phyloP scores from a whole-genome alignment of 2,888 invertebrate genomes.

The Encarsia formosa region DNA sequence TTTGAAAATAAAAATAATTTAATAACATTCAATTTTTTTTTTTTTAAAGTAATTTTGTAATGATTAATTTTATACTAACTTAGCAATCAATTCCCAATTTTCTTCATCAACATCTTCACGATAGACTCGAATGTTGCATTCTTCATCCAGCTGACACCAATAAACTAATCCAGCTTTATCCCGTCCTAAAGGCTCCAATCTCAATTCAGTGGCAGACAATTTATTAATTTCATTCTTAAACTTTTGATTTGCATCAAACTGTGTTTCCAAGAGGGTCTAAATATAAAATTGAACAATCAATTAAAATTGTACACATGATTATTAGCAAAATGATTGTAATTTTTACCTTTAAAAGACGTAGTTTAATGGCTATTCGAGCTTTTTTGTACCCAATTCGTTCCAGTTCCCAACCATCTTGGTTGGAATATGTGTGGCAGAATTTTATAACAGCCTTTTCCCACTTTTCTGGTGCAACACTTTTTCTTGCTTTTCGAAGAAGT shows the following conservation, averaged over 20 bases:
- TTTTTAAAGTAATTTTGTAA: background rate
- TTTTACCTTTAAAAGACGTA: conserved; percentile 81
- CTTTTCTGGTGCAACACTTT: conserved; percentile 75
- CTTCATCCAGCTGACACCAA: conserved; percentile 88
- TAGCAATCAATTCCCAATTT: conserved; percentile 89
- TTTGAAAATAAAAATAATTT: no score
- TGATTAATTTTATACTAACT: conserved; percentile 54
- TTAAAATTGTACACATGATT: background rate
- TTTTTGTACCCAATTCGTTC: conserved; percentile 95
- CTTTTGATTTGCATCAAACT: conserved; percentile 90
- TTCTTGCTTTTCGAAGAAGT: conserved; percentile 80
- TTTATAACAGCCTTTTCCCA: conserved; percentile 90
- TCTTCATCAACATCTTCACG: conserved; percentile 96
- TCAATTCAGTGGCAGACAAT: conserved; percentile 71
- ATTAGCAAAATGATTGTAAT: conserved; percentile 6
- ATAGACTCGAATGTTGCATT: conserved; percentile 86
- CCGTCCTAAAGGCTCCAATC: conserved; percentile 84
- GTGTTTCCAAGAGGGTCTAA: conserved; percentile 84
- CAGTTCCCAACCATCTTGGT: conserved; percentile 93
- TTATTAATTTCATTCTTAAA: conserved; percentile 87
- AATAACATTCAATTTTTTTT: no score
- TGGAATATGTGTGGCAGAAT: conserved; percentile 85
- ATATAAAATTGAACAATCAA: conserved; percentile 36
- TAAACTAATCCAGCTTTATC: conserved; percentile 89
- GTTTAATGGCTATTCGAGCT: conserved; percentile 80